phyloP scores from a whole-genome alignment of 2,888 invertebrate genomes.

The Tiphia femorata region DNA sequence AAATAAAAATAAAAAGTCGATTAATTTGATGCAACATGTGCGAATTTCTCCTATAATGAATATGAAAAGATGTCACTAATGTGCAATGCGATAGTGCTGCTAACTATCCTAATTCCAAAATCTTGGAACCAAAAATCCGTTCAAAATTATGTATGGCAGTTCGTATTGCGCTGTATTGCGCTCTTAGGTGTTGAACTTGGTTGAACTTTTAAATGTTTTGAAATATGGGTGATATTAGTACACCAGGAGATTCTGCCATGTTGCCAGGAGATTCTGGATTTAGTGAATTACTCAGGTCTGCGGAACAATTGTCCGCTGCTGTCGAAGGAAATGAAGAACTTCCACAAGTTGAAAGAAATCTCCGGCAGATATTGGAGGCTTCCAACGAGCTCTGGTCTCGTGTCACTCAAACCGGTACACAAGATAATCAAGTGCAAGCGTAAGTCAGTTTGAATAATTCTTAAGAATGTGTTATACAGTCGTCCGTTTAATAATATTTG shows the following conservation, averaged over 20 bases:
- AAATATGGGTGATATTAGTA: constrained; percentile 31
- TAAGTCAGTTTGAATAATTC: constrained; percentile 69
- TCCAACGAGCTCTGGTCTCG: constrained; percentile 90
- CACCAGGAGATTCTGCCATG: constrained; percentile 24
- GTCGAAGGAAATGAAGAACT: constrained; percentile 88
- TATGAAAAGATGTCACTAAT: too few species aligned
- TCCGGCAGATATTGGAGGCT: constrained; percentile 92
- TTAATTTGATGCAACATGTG: too few species aligned
- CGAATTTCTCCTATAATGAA: too few species aligned
- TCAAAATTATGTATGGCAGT: too few species aligned
- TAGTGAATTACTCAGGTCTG: constrained; percentile 88
- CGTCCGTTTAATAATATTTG: too few species aligned
- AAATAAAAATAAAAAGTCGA: too few species aligned
- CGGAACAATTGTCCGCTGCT: constrained; percentile 91
- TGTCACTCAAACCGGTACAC: constrained; percentile 86
- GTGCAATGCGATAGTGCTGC: too few species aligned
- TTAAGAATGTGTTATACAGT: background rate
- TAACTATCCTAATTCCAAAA: too few species aligned
- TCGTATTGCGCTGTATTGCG: too few species aligned
- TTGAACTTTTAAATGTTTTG: too few species aligned
- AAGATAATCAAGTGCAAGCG: constrained; percentile 88
- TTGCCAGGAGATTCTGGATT: constrained; percentile 74
- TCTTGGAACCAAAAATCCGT: too few species aligned
- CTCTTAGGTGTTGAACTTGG: too few species aligned
- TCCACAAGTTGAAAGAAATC: constrained; percentile 88